Conservation (phyloP, 2,888 invertebrate genomes). For the Pheosia tremula region DNA sequence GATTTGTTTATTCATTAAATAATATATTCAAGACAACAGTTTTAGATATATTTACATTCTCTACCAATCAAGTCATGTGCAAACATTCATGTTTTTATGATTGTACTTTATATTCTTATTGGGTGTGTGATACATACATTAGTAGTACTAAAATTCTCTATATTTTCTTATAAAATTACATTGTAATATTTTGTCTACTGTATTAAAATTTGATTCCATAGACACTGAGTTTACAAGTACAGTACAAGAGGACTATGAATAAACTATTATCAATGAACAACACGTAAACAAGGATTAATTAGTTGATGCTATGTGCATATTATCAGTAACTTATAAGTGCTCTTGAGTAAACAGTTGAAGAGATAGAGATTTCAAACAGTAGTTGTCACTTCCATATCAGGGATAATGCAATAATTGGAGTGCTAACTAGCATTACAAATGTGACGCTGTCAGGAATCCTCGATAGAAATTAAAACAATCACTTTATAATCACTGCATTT, state of each 20-base stretch:
- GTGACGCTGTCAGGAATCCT: no score
- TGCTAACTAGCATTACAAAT: background rate
- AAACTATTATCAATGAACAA: conserved; percentile 2
- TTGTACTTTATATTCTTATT: no score
- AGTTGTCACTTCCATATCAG: background rate
- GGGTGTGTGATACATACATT: no score
- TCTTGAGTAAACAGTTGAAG: background rate
- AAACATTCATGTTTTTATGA: no score
- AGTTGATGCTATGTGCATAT: background rate
- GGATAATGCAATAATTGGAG: background rate
- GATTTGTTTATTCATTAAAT: background rate
- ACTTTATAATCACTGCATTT: no score
- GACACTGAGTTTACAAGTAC: background rate
- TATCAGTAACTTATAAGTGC: background rate
- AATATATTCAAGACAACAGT: background rate
- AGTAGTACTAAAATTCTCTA: no score
- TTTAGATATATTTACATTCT: no score
- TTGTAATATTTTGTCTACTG: background rate
- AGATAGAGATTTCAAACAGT: background rate
- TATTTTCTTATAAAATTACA: no score
- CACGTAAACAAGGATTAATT: conserved; percentile 2
- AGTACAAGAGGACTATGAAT: background rate
- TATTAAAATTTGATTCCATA: background rate
- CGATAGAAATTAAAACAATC: no score
- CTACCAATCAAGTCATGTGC: no score